These are phyloP conservation scores for Lymantria dispar DNA, from an alignment of 2,888 invertebrate species.

Conservation along the genomic window DNA sequence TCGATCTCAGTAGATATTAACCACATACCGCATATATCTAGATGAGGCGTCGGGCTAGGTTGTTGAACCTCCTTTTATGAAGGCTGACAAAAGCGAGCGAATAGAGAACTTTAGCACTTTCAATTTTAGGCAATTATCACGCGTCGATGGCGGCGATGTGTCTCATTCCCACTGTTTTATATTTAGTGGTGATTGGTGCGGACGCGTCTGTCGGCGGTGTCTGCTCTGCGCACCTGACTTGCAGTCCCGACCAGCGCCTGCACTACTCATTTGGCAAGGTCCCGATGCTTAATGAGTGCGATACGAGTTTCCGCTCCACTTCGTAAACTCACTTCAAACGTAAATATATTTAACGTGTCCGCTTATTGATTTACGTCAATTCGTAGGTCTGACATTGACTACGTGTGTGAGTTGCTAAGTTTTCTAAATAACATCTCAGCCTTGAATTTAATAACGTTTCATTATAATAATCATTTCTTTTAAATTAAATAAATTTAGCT, in stretches of 20 bases:
- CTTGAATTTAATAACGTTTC: slow-evolving; percentile 6
- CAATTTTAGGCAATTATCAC: slow-evolving; percentile 49
- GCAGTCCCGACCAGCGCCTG: slow-evolving; percentile 30
- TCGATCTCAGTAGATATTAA: slow-evolving; percentile 77
- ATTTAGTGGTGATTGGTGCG: slow-evolving; percentile 64
- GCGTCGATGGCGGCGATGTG: slow-evolving; percentile 52
- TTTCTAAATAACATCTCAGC: slow-evolving; percentile 6
- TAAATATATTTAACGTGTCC: slow-evolving; percentile 20
- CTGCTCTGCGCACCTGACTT: slow-evolving; percentile 23
- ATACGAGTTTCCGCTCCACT: slow-evolving; percentile 41
- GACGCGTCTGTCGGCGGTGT: slow-evolving; percentile 62
- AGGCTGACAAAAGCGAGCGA: slow-evolving; percentile 50
- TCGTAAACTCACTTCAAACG: slow-evolving; percentile 14
- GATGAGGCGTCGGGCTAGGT: slow-evolving; percentile 67
- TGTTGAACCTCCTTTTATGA: slow-evolving; percentile 74
- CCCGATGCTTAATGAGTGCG: slow-evolving; percentile 23
- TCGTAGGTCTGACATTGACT: slow-evolving; percentile 8
- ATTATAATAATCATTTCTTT: neutral
- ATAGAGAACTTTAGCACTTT: slow-evolving; percentile 46
- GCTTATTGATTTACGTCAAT: slow-evolving; percentile 20
- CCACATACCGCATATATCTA: slow-evolving; percentile 76
- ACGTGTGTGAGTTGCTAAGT: slow-evolving; percentile 5
- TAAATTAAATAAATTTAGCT: slow-evolving; percentile 10
- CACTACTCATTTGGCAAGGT: slow-evolving; percentile 40
- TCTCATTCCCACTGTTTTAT: slow-evolving; percentile 62